Evolutionary conservation across 2,888 invertebrate genomes (phyloP), one percentile per base, ranked within the genome.

Genomic region (Masnerella sp.): DNA sequence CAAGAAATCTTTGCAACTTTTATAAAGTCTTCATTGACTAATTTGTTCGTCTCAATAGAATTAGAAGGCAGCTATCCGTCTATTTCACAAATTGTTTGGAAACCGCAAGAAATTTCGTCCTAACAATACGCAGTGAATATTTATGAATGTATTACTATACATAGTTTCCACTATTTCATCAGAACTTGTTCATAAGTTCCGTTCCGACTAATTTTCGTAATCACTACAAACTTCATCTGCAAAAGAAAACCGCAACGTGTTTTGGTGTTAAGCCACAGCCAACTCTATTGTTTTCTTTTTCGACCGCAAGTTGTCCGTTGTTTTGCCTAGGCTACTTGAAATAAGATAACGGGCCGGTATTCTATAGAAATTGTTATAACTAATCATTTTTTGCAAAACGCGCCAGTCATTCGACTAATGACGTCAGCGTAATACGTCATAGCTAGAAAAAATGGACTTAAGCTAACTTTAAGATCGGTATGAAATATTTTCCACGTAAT

Each of bases 231-330:
- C 22, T 58, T 43, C 36, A 36, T 12, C 38, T 49, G 14, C 56
- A 40, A 51, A 67, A 67, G 67, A 40, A 58, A 67, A 67, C 67
- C 67, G 28, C 67, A 68, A 36, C 11, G 51, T 43, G 11, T 67
- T 58, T 42, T 15, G 25, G 67, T 34, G 42, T 56, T 34, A 58
- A 67, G 22, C 49, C 34, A 18, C 49, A 56, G 5, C 47, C 12
- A 25, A 36, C 34, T 58, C 51, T 11, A 43, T 58, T 51, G 32
- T 67, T 49, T 67, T 47, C 20, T 51, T 67, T 54, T 30, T 12
- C 5, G 25, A 58, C 67, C 42, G 18, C 67, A 42, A 67, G 32
- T 14, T 43, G 58, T 58, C 51, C n/a, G 58, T 49, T 58, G 34
- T 38, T 42, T 40, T 28, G 32, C 17, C 11, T 17, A 28, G 25